A percentile compares a stretch with the other conserved stretches of the same genome.
These are phyloP conservation scores for Oncorhynchus gorbuscha DNA, from an alignment of 2,113 vertebrate species.

Conservation along the genomic window DNA sequence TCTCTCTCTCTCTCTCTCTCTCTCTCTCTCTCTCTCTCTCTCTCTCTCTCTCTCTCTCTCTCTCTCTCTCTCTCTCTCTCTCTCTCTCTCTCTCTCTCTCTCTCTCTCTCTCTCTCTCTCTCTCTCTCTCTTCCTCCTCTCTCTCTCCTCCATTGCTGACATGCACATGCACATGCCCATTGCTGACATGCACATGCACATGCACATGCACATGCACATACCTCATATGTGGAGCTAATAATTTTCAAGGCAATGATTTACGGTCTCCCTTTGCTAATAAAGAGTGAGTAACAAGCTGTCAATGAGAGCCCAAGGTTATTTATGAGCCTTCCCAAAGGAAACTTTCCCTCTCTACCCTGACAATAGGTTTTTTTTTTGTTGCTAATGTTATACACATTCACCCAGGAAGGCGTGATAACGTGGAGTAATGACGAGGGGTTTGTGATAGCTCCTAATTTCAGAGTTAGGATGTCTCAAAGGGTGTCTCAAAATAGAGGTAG, in stretches of 20 bases:
- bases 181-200: conserved; percentile 37
- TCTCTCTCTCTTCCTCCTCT: not conserved
- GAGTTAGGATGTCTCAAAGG: not conserved
- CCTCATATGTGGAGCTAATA: conserved; percentile 50
- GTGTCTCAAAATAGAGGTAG: not conserved
- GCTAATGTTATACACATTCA: conserved; percentile 30
- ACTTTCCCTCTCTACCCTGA: conserved; percentile 27
- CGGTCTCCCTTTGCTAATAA: conserved; percentile 54
- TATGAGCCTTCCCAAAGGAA: conserved; percentile 37
- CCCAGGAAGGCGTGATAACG: not conserved
- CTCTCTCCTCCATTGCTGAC: conserved; percentile 35
- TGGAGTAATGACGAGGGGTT: conserved; percentile 22
- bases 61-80: not conserved
- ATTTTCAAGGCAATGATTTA: conserved; percentile 56
- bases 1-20: not conserved
- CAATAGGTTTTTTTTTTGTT: conserved; percentile 29
- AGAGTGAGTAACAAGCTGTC: conserved; percentile 62
- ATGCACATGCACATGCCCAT: conserved; percentile 14
- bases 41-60: not conserved
- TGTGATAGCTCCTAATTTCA: conserved; percentile 10
- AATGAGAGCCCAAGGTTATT: conserved; percentile 52
- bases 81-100: not conserved
- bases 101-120: not conserved
- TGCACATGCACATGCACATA: conserved; percentile 15
- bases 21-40: not conserved